Conservation (phyloP, 2,797 vertebrate species). For the Danio kyathit region DNA sequence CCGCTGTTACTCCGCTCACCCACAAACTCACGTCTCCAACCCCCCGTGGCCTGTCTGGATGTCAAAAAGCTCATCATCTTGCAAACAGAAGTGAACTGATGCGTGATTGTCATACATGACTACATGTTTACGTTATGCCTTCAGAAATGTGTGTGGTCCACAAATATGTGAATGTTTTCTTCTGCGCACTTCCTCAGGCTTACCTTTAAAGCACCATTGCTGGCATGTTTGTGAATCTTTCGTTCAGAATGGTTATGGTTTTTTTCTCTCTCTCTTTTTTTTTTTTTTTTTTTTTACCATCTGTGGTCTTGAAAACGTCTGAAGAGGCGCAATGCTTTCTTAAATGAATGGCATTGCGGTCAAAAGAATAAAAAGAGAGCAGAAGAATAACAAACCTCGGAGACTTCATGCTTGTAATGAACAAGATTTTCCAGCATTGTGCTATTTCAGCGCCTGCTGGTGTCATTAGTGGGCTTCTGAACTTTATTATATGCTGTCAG, state of each 20-base stretch:
- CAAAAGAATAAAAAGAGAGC: conserved; percentile 8
- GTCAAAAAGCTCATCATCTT: neutral
- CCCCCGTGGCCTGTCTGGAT: conserved; percentile 27
- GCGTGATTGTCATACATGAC: neutral
- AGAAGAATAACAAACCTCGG: conserved; percentile 3
- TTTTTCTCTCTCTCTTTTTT: neutral
- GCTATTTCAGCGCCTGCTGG: conserved; percentile 50
- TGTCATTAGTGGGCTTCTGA: conserved; percentile 74
- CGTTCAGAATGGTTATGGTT: neutral
- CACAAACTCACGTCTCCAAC: conserved; percentile 22
- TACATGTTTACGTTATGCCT: neutral
- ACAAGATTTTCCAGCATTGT: conserved; percentile 51
- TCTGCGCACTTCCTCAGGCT: neutral
- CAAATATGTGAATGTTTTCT: neutral
- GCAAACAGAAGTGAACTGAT: conserved; percentile 14
- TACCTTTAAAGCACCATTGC: conserved; percentile 7
- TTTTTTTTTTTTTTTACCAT: neutral
- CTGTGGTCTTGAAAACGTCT: conserved; percentile 24
- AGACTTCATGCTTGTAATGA: conserved; percentile 25
- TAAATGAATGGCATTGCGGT: conserved; percentile 40
- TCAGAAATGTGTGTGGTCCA: conserved; percentile 21
- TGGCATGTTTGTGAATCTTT: conserved; percentile 17
- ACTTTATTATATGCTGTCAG: conserved; percentile 73
- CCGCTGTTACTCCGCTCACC: neutral
- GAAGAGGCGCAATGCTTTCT: conserved; percentile 13